These are phyloP conservation scores for Malacosoma neustria DNA, from an alignment of 2,888 invertebrate species.

Conservation along the genomic window DNA sequence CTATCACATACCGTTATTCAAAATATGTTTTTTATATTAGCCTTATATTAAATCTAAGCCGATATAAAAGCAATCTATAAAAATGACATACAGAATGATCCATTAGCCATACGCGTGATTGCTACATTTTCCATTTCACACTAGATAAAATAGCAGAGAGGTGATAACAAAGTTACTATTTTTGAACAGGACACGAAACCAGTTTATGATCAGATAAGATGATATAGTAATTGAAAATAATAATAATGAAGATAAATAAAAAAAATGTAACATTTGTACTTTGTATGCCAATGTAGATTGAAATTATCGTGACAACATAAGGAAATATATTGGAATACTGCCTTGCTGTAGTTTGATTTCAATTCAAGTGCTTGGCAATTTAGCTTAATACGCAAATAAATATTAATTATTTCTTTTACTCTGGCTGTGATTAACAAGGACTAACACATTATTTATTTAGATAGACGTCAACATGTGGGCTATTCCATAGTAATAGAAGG, in stretches of 20 bases:
- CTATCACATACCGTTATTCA: too few relatives aligned
- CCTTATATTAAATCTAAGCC: too few relatives aligned
- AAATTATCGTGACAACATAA: neutral
- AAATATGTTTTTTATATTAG: too few relatives aligned
- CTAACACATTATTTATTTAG: too few relatives aligned
- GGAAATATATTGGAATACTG: too few relatives aligned
- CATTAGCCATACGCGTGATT: neutral
- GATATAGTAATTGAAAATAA: neutral
- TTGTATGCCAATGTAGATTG: neutral
- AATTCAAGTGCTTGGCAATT: too few relatives aligned
- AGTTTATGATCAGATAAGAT: too few relatives aligned
- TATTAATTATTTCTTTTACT: neutral
- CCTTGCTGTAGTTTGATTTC: too few relatives aligned
- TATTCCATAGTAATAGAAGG: too few relatives aligned
- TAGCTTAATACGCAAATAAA: neutral
- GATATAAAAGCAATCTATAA: neutral
- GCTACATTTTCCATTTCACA: neutral
- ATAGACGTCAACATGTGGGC: too few relatives aligned
- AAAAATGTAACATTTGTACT: neutral
- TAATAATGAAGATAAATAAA: neutral
- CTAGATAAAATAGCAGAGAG: neutral
- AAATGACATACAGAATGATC: neutral
- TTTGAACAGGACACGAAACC: neutral
- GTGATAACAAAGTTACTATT: neutral
- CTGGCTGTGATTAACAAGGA: too few relatives aligned